Base-by-base conservation (phyloP, 2,797 vertebrate genomes). In the Artibeus lituratus region DNA sequence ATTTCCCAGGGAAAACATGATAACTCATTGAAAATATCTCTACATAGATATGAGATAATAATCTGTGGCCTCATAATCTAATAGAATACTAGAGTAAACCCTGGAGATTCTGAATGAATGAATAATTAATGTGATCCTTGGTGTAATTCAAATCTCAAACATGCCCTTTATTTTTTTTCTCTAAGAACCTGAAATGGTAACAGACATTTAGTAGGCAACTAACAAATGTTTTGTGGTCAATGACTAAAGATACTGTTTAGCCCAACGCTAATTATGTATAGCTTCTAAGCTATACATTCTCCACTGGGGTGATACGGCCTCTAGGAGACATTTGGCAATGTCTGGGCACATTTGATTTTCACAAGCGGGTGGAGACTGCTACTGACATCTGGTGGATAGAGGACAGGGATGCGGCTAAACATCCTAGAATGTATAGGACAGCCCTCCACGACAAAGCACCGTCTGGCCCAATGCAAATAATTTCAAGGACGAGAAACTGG, bases 111-210 rank as follows among this genome's bases (percentile, higher is more conserved):
- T 59, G 16, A 10, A 74, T 87, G 72, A 88, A 82, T 87, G 4
- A 74, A 74, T n/a, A 35, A 15, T 74, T 96, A 51, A 87, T 62
- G 42, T 49, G 7, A 87, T 65, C 32, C 39, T 78, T 65, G 19
- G 37, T 73, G 44, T 49, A 95, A 91, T 59, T 85, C 35, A 90
- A 77, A 92, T 74, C n/a, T 91, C 73, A 88, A 87, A 77, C 32
- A 3, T 85, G 18, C 29, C 29, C 6, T 94, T 73, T 42, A 53
- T 32, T 92, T 91, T 94, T 77, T 4, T 90, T 72, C 59, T 24
- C 19, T 35, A 42, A 92, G 47, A 81, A 81, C 26, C 42, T 76
- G 47, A 7, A 96, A 93, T 5, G 69, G 35, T 67, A 22, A 26
- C 19, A 44, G 6, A 32, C 9, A 62, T 78, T 96, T 65, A 93